phyloP scores from a whole-genome alignment of 2,113 vertebrate species.

The Bettongia penicillata region DNA sequence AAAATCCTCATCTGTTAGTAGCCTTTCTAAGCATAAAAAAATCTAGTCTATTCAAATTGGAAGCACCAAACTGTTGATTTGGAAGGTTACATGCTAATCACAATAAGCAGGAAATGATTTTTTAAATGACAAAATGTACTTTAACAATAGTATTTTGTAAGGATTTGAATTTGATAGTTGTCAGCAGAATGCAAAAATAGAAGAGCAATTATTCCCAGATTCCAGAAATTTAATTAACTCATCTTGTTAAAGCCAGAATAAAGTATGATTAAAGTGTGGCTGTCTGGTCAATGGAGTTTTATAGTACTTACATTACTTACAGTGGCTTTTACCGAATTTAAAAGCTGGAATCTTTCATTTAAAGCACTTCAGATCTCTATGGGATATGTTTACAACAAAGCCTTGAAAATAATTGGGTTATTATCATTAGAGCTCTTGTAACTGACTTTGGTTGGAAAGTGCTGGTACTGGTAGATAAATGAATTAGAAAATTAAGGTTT shows the following conservation, averaged over 20 bases:
- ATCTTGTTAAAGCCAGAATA: constrained; percentile 47
- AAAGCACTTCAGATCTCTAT: constrained; percentile 59
- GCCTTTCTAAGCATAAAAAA: background rate
- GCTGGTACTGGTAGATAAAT: constrained; percentile 23
- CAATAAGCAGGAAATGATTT: background rate
- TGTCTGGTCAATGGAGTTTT: constrained; percentile 47
- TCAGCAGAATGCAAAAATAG: background rate
- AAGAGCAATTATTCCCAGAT: constrained; percentile 33
- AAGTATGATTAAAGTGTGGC: constrained; percentile 39
- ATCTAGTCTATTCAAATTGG: background rate
- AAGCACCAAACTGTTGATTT: background rate
- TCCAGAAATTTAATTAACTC: constrained; percentile 73
- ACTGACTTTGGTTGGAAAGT: constrained; percentile 69
- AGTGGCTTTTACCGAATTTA: constrained; percentile 49
- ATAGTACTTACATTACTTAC: constrained; percentile 49
- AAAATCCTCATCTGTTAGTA: background rate
- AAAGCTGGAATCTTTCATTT: constrained; percentile 67
- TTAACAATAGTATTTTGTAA: background rate
- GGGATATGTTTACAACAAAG: constrained; percentile 71
- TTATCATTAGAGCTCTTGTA: constrained; percentile 70
- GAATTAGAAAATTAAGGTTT: constrained; percentile 50
- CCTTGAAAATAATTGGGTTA: constrained; percentile 76
- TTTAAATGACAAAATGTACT: background rate
- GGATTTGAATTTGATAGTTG: background rate
- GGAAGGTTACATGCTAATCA: background rate